A percentile compares a stretch with the other conserved stretches of the same genome.
Evolutionary conservation across 2,113 vertebrate species (phyloP).

Genomic region (Argyrosomus japonicus): DNA sequence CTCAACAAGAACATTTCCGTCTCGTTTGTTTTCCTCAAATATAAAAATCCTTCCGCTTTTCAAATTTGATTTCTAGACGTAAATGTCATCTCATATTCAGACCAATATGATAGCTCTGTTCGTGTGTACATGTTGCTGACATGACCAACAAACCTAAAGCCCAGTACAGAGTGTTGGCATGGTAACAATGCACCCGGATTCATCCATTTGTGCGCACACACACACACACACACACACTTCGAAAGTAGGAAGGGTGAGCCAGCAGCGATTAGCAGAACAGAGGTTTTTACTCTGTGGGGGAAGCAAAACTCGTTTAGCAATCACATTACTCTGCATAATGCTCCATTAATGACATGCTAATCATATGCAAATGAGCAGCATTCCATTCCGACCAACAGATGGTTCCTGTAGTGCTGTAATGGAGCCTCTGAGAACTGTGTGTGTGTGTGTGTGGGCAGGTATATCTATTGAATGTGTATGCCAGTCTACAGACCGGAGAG

Average conservation of each 20-base stretch:
- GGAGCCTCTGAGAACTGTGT: conserved; percentile 50
- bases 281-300: conserved; percentile 60
- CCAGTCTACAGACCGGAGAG: background rate
- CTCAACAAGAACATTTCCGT: no score
- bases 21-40: no score
- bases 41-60: no score
- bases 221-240: conserved; percentile 2
- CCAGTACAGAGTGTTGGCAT: background rate
- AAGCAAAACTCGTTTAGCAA: conserved; percentile 64
- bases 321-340: conserved; percentile 71
- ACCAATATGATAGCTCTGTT: no score
- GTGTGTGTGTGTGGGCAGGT: conserved; percentile 22
- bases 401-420: conserved; percentile 66
- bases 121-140: background rate
- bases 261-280: conserved; percentile 66
- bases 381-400: conserved; percentile 72
- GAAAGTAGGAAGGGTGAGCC: conserved; percentile 23
- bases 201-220: background rate
- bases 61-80: no score
- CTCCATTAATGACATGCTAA: conserved; percentile 67
- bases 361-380: conserved; percentile 66
- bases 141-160: background rate
- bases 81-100: background rate
- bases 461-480: conserved; percentile 1
- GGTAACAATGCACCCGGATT: background rate